These are phyloP conservation scores for Motacilla alba DNA, from an alignment of 2,113 vertebrate species.

Conservation along the genomic window DNA sequence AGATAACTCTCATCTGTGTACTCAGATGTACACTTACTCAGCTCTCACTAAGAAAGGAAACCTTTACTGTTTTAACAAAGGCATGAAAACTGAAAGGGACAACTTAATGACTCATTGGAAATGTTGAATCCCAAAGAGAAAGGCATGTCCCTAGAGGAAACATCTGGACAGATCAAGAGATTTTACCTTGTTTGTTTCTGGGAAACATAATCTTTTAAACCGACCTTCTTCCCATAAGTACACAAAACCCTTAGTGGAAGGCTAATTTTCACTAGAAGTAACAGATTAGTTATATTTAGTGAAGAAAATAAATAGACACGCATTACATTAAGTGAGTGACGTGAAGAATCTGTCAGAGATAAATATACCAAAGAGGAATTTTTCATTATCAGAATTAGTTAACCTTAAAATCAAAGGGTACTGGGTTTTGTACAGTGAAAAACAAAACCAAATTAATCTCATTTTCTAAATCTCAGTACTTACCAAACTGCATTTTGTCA, in stretches of 20 bases:
- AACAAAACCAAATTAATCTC: neutral
- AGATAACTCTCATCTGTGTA: neutral
- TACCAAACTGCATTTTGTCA: neutral
- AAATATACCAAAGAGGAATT: neutral
- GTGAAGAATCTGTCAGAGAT: neutral
- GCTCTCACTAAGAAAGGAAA: neutral
- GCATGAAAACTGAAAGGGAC: neutral
- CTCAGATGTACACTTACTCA: neutral
- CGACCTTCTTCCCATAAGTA: neutral
- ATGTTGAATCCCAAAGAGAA: neutral
- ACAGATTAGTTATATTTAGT: neutral
- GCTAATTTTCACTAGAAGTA: neutral
- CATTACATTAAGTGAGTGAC: neutral
- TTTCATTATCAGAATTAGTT: neutral
- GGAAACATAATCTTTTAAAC: neutral
- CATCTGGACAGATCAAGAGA: conserved; percentile 20
- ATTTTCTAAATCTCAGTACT: neutral
- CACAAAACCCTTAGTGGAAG: neutral
- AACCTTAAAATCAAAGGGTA: neutral
- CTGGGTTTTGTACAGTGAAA: neutral
- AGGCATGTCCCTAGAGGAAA: conserved; percentile 2
- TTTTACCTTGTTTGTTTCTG: conserved; percentile 4
- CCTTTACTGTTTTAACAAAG: neutral
- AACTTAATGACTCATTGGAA: neutral
- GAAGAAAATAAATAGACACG: neutral